Base-by-base conservation (phyloP, 1,140 invertebrate species). In the Microplitis mediator region DNA sequence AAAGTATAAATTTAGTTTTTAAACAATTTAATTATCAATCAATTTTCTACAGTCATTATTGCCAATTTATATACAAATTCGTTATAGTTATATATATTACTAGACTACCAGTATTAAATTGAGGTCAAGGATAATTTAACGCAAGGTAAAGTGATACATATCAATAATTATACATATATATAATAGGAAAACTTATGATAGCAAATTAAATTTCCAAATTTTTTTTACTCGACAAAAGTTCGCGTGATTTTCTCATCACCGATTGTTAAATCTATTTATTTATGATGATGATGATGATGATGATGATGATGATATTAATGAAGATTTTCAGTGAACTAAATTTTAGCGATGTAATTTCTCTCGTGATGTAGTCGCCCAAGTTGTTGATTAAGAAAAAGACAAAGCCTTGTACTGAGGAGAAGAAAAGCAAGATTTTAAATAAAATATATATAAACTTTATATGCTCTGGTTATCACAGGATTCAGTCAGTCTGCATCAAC, bases 401-500 rank as follows among this genome's bases (percentile, higher is more conserved):
- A 45, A 45, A 58, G 23, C 34, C n/a, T 23, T 11, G 34, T 60
- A 39, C 39, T 60, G 54, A 34, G 13, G 14, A 45, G 39, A 67
- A 50, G 61, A 45, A 58, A 66, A 60, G 34, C 16, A 34, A 60
- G 31, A 31, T 14, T 34, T 32, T 9, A 32, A 73, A 35, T 23
- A 74, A 77, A 62, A 76, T 61, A 77, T 61, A 66, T 62, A 76
- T 75, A 75, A 76, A 74, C 39, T 68, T 73, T 77, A 56, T 70
- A 82, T 77, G 80, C 78, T 81, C 79, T 79, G 79, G 70, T 84
- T 80, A 68, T 71, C 58, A 69, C n/a, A 56, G 74, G 62, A 58
- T 76, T 75, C 63, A 73, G 75, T 70, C 73, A 74, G 70, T 66
- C 56, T 23, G 52, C 35, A 63, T 61, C 61, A 36, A 14, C 39